These are phyloP conservation scores for Geodia barretti DNA, from an alignment of 37 sponge, comb jelly and placozoan species.

Conservation along the genomic window DNA sequence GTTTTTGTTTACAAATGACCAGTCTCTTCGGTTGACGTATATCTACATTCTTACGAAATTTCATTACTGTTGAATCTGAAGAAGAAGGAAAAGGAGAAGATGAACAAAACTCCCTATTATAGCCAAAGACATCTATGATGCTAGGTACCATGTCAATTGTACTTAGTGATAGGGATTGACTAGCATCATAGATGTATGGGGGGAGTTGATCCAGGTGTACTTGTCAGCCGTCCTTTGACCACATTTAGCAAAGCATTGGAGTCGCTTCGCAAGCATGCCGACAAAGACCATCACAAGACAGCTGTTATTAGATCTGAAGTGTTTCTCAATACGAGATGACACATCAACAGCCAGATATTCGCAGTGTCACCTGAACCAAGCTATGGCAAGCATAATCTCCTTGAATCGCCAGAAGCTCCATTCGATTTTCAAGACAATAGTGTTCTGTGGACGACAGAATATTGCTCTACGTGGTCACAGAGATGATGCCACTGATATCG, in stretches of 20 bases:
- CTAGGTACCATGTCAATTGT: too few species aligned
- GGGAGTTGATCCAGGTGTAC: constrained; percentile 20
- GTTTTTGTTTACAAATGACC: too few species aligned
- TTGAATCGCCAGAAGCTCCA: constrained; percentile 24
- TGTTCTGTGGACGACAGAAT: constrained; percentile 41
- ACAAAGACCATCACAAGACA: constrained; percentile 5
- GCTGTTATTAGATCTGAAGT: constrained; percentile 17
- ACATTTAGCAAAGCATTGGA: constrained; percentile 40
- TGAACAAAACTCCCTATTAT: too few species aligned
- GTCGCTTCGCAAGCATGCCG: constrained; percentile 1
- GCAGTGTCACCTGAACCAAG: background rate
- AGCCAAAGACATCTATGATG: too few species aligned
- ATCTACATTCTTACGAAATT: too few species aligned
- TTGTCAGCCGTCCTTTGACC: constrained; percentile 35
- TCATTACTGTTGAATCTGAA: too few species aligned
- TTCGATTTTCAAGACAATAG: constrained; percentile 29
- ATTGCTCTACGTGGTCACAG: constrained; percentile 63
- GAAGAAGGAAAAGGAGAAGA: too few species aligned
- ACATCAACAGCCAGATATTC: constrained; percentile 23
- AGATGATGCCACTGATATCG: constrained; percentile 43
- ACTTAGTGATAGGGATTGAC: too few species aligned
- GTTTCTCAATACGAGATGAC: constrained; percentile 18
- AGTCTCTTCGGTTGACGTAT: too few species aligned
- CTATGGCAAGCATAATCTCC: background rate
- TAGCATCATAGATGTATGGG: too few species aligned